A percentile compares a stretch with the other conserved stretches of the same genome.
Evolutionary conservation across 53 echinoderm and acorn worm genomes (phyloP).

Genomic region (Echinometra lucunter): DNA sequence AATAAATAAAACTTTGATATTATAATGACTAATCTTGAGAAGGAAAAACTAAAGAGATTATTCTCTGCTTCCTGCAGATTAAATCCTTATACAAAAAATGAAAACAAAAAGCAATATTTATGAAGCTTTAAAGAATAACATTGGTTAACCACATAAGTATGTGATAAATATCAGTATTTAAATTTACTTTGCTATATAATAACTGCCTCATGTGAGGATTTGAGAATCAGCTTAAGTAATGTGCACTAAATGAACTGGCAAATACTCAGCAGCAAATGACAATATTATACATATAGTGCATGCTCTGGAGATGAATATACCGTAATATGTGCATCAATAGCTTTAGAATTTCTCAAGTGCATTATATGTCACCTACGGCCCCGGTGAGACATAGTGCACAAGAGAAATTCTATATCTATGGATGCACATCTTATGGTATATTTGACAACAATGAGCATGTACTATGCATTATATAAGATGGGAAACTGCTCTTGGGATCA

Average conservation of each 20-base stretch:
- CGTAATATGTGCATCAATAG: no score
- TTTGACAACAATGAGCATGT: no score
- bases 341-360: no score
- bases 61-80: conserved; percentile 10
- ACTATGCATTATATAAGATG: no score
- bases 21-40: neutral
- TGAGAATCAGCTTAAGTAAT: neutral
- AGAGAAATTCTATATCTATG: no score
- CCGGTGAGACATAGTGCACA: no score
- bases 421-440: no score
- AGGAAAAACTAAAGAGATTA: neutral
- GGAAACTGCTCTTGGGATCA: no score
- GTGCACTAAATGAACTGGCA: neutral
- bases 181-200: neutral
- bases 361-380: no score
- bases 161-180: neutral
- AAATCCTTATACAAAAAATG: neutral
- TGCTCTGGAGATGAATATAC: no score
- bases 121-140: neutral
- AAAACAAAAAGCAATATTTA: neutral
- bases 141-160: neutral
- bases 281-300: no score
- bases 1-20: neutral
- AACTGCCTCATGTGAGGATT: neutral
- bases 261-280: neutral